phyloP scores from a whole-genome alignment of 2,888 invertebrate genomes.

The Lydus trimaculatus region DNA sequence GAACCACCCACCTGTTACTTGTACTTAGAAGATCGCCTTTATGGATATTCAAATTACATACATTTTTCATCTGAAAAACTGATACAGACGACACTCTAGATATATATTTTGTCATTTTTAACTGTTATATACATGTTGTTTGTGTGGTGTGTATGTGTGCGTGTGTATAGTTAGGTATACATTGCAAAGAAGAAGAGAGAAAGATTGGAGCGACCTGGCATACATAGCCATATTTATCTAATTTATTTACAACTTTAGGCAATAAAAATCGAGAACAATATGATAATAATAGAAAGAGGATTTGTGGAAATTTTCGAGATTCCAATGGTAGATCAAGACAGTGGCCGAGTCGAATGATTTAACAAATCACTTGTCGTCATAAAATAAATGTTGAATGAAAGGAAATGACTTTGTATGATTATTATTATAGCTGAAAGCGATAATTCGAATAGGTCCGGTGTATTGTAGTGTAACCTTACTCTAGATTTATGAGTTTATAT shows the following conservation, averaged over 20 bases:
- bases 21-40: slow-evolving; percentile 10
- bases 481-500: slow-evolving; percentile 10
- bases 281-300: background rate
- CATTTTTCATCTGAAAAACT: slow-evolving; percentile 8
- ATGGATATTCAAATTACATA: slow-evolving; percentile 14
- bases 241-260: background rate
- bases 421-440: slow-evolving; percentile 9
- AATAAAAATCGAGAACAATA: background rate
- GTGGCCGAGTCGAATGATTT: background rate
- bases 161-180: too few relatives aligned
- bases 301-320: background rate
- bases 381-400: background rate
- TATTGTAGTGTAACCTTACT: background rate
- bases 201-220: background rate
- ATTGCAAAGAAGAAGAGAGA: background rate
- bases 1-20: slow-evolving; percentile 22
- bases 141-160: too few relatives aligned
- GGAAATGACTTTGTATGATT: slow-evolving; percentile 5
- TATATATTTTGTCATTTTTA: background rate
- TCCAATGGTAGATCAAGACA: background rate
- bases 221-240: background rate
- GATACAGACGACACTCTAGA: background rate
- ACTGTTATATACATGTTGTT: background rate
- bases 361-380: background rate
- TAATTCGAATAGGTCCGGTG: background rate